These are phyloP conservation scores for Portunus trituberculatus DNA, from an alignment of 1,140 invertebrate species.

Conservation along the genomic window DNA sequence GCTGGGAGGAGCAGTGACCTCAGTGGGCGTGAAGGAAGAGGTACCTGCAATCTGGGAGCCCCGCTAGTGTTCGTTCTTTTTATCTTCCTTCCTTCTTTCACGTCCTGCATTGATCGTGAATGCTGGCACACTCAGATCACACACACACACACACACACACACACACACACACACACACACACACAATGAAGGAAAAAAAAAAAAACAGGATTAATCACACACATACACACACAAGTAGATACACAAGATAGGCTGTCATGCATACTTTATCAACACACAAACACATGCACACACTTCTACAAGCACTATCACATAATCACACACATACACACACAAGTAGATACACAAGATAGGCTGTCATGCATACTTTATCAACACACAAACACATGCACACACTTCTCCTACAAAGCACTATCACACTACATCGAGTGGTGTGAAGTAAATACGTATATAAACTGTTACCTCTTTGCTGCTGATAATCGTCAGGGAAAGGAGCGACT, in stretches of 20 bases:
- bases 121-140: not conserved
- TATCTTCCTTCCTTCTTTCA: not conserved
- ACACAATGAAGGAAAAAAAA: too few relatives aligned
- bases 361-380: not conserved
- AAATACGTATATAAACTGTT: too few relatives aligned
- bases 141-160: slow-evolving; percentile 20
- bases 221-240: not conserved
- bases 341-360: not conserved
- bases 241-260: not conserved
- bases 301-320: too few relatives aligned
- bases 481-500: too few relatives aligned
- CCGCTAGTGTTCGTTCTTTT: not conserved
- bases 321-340: not conserved
- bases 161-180: slow-evolving; percentile 12
- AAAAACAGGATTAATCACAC: not conserved
- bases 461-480: too few relatives aligned
- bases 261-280: not conserved
- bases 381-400: not conserved
- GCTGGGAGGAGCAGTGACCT: not conserved
- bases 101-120: not conserved
- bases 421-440: too few relatives aligned
- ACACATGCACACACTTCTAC: slow-evolving; percentile 6
- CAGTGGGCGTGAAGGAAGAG: not conserved
- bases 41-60: not conserved
- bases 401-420: too few relatives aligned